These are phyloP conservation scores for Chionodraco myersi DNA, from an alignment of 2,113 vertebrate genomes.

Conservation along the genomic window DNA sequence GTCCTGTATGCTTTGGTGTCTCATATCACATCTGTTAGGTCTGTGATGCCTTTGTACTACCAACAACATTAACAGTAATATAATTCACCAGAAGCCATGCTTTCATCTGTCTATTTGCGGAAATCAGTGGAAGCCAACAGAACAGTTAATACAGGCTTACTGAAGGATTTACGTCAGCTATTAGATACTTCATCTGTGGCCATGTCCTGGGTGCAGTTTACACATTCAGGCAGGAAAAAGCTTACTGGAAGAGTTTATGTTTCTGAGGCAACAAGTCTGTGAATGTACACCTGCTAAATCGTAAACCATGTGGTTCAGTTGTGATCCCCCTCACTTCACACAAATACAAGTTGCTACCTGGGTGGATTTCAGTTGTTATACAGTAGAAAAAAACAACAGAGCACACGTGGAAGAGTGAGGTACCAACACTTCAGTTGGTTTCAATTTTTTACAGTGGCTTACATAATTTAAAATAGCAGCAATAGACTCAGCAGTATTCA, in stretches of 20 bases:
- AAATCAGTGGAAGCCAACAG: conserved; percentile 11
- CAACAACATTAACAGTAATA: conserved; percentile 15
- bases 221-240: neutral
- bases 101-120: conserved; percentile 34
- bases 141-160: conserved; percentile 3
- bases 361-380: neutral
- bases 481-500: neutral
- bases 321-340: neutral
- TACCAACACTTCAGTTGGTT: neutral
- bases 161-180: neutral
- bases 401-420: neutral
- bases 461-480: neutral
- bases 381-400: neutral
- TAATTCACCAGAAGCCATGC: conserved; percentile 27
- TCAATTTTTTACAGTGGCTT: neutral
- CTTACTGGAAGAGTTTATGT: neutral
- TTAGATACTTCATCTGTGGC: conserved; percentile 6
- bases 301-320: neutral
- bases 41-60: conserved; percentile 25
- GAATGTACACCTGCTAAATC: neutral
- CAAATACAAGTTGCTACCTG: no score
- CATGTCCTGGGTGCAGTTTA: neutral
- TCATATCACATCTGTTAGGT: neutral
- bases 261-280: neutral
- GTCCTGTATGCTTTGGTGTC: neutral